Evolutionary conservation across 2,888 invertebrate species (phyloP).

Genomic region (Odontocolon sp.): DNA sequence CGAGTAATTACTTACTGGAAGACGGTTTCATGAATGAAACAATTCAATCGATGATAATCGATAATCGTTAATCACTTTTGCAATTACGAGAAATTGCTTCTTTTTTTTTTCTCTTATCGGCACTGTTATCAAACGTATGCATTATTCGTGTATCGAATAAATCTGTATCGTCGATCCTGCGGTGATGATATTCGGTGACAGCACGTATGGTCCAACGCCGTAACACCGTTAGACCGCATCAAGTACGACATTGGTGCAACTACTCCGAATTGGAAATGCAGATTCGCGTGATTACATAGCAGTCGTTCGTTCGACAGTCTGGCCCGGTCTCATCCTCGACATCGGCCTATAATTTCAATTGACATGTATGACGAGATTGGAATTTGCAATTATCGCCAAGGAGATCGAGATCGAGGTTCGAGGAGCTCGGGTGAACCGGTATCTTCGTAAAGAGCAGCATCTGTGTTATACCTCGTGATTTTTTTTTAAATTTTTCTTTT

Average conservation of each 20-base stretch:
- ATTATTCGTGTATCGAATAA: not conserved
- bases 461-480: not conserved
- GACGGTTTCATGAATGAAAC: not conserved
- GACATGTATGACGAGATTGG: conserved; percentile 35
- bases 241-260: not conserved
- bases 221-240: not conserved
- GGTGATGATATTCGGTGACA: not conserved
- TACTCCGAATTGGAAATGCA: conserved; percentile 45
- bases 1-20: not conserved
- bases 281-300: conserved; percentile 48
- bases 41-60: not conserved
- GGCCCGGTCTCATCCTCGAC: not conserved
- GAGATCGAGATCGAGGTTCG: not conserved
- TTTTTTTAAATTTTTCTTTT: not conserved
- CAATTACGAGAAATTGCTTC: not conserved
- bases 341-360: conserved; percentile 9
- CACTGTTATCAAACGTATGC: not conserved
- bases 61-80: too few relatives aligned
- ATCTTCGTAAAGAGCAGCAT: not conserved
- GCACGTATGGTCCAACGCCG: not conserved
- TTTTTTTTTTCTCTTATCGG: not conserved
- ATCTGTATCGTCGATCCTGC: not conserved
- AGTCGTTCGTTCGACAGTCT: not conserved
- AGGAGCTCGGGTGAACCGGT: not conserved
- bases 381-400: conserved; percentile 11